Base-by-base conservation (phyloP, 2,113 vertebrate species). In the Ptilorrhoa leucosticta region DNA sequence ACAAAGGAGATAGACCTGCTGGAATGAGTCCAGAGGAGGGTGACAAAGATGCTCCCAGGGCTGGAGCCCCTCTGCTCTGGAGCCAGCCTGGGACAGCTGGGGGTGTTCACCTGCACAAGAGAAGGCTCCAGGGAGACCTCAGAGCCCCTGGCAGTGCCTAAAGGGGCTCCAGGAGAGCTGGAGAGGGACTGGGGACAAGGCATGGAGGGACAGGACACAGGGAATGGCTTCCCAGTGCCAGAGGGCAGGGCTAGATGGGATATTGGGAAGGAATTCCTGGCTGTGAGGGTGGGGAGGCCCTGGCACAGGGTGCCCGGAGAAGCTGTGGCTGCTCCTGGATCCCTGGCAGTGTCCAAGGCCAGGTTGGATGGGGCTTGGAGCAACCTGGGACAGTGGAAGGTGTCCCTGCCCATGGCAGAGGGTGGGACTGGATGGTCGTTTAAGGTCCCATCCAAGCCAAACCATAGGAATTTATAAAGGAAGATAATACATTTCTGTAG, bases 311-410 rank as follows among this genome's bases (percentile, higher is more conserved):
- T 72, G 1, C 26, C 50, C 85, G 72, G 57, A 50, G 58, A 4
- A 80, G 51, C 23, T 82, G 69, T 2, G 60, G 37, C 15, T 82
- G 69, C 1, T 33, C 28, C 60, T 84, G 48, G 7, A 60, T 45
- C 53, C 37, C 39, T 82, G 60, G 44, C 0, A n/a, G 23, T 37
- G 51, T 0, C 23, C 68, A 33, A 8, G 28, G 37, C 7, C 23
- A 33, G 60, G 45, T 0, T 45, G 53, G 44, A 60, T 0, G 0
- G 37, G 39, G 11, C 15, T 58, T 6, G 44, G 44, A 66, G 19
- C 23, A 53, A 0, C 7, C 19, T 66, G 53, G 69, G 7, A 4
- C 0, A 6, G 19, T 21, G 53, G 7, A 2, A 81, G 4, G 0
- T 30, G 45, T 51, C 28, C 51, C 23, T 73, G 44, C 10, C 9